phyloP scores from a whole-genome alignment of 2,888 invertebrate species.

The Idaea biselata region DNA sequence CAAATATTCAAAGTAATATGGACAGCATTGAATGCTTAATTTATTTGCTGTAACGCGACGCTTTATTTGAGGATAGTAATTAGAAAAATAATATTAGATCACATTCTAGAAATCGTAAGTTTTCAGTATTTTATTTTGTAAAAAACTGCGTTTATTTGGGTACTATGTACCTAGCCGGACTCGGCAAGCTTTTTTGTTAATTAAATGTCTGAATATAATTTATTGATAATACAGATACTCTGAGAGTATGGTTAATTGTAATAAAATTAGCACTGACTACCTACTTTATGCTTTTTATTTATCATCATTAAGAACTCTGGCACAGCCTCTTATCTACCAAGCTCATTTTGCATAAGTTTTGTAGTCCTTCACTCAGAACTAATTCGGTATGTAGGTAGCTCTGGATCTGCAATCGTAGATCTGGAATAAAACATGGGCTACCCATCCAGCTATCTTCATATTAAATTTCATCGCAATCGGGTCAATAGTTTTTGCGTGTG shows the following conservation, averaged over 20 bases:
- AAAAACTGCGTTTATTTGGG: conserved; percentile 1
- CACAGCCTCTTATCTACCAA: no score
- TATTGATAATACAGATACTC: conserved; percentile 16
- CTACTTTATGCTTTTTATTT: conserved; percentile 18
- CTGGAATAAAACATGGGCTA: no score
- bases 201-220: conserved; percentile 25
- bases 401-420: no score
- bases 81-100: neutral
- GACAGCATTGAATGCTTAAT: neutral
- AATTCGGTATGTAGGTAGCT: no score
- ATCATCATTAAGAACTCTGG: neutral
- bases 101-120: neutral
- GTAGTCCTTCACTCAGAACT: no score
- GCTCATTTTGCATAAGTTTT: no score
- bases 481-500: no score
- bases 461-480: no score
- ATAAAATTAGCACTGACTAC: conserved; percentile 19
- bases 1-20: no score
- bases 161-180: neutral
- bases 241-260: conserved; percentile 32
- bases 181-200: conserved; percentile 21
- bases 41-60: neutral
- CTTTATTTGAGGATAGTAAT: neutral
- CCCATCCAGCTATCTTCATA: no score
- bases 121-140: neutral